Percentiles rank a stretch among this genome's conserved stretches.
phyloP scores from a whole-genome alignment of 2,888 invertebrate genomes.

The Gortyna flavago region DNA sequence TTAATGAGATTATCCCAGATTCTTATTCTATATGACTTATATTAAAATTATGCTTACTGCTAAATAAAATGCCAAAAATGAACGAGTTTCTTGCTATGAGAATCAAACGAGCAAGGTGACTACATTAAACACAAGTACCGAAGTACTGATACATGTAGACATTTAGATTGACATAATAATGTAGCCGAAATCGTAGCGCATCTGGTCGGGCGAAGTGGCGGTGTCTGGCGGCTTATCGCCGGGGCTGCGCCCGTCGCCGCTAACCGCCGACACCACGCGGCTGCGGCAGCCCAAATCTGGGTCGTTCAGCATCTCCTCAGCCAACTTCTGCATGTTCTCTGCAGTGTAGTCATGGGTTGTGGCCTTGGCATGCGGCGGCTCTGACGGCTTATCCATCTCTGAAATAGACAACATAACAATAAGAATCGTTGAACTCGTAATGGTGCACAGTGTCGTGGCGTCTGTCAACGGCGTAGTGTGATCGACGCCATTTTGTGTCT shows the following conservation, averaged over 20 bases:
- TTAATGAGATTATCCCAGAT: constrained; percentile 3
- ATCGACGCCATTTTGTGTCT: constrained; percentile 22
- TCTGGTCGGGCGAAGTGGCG: neutral
- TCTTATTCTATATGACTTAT: neutral
- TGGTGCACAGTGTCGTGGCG: constrained; percentile 12
- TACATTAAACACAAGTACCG: neutral
- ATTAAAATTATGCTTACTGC: neutral
- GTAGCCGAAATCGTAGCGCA: constrained; percentile 7
- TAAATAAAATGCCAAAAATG: neutral
- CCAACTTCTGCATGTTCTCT: constrained; percentile 21
- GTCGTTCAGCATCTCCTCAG: constrained; percentile 37
- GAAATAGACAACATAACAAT: constrained; percentile 27
- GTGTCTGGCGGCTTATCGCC: neutral
- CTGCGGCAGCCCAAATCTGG: constrained; percentile 37
- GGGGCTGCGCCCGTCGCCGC: neutral
- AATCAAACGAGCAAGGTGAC: neutral
- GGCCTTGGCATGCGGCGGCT: neutral
- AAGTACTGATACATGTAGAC: neutral
- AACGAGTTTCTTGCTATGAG: neutral
- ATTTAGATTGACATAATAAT: constrained; percentile 36
- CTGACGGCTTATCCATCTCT: constrained; percentile 25
- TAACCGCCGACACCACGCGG: constrained; percentile 24
- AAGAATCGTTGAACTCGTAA: constrained; percentile 9
- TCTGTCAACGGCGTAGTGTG: neutral
- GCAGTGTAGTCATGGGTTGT: constrained; percentile 1